Evolutionary conservation across 1,140 invertebrate genomes (phyloP), one percentile per base, ranked within the genome.

Genomic region (Drosophila tristis): DNA sequence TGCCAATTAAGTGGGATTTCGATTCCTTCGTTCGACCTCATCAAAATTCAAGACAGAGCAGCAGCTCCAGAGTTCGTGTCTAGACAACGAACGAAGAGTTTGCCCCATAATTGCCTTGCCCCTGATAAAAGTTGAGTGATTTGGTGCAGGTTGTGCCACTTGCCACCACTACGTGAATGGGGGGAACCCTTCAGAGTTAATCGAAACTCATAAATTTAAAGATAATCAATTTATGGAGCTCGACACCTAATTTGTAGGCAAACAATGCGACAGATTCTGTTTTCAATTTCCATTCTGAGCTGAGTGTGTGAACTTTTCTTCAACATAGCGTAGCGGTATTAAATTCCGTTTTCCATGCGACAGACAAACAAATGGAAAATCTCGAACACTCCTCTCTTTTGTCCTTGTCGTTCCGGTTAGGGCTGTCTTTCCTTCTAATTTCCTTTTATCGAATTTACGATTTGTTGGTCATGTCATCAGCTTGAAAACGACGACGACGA

Each of bases 401-500:
- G 42, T 56, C 49, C 16, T 20, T 13, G 56, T 31, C 43, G 39
- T 43, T 60, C 25, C 55, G 50, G 57, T 63, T 75, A 48, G 50
- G 70, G 71, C 74, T 86, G 82, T 49, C 63, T 74, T 75, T 81
- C 84, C 70, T 87, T 87, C 84, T 87, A 87, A 87, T 87, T 87
- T 87, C 82, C 82, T 89, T 70, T 87, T 87, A 89, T 89, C 82
- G 82, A 87, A 87, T 87, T 89, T 87, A 89, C 82, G 82, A 89
- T 89, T 87, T 89, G 79, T 89, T 82, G 75, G 74, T 63, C 84
- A 82, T 87, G 84, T 78, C 82, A 81, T 86, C 81, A 86, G 55
- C 78, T 87, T 68, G 16, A 57, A 43, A 26, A 45, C 43, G 57
- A 59, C 45, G 43, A 50, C 54, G 15, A 47, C 42, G 53, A 23